Evolutionary conservation across 2,113 vertebrate species (phyloP), one percentile per base, ranked within the genome.

Genomic region (Scomber colias): DNA sequence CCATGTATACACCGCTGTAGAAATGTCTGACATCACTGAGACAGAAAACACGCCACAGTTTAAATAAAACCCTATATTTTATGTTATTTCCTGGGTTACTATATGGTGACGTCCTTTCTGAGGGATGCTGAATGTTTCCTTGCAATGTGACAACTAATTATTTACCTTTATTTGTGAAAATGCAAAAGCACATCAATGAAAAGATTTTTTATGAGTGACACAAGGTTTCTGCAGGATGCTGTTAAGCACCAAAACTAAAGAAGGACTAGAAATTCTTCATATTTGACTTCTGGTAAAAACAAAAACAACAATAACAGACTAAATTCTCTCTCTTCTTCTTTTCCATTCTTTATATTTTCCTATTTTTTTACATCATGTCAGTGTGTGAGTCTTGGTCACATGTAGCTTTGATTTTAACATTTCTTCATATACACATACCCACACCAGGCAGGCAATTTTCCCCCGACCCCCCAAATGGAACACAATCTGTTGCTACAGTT

Each of bases 211-310:
- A 40, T 40, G 5, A 40, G 35, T 40, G 35, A 40, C 35, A 40
- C 24, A 61, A 61, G 12, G 56, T 75, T 81, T 70, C 65, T 70
- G 71, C 56, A 56, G 57, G 51, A 81, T 50, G 16, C 1, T 19
- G 19, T 50, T 16, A 17, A 51, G 19, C 11, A 24, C 30, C 16
- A 21, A 40, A 49, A 59, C n/a, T 9, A 70, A 10, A 56, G 24
- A 56, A 56, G 3, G 17, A 50, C 59, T 13, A 3, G 1, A 1
- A 56, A 63, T 19, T 31, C 19, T 71, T 79, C 66, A 16, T 19
- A 11, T 30, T 8, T 21, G 35, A 55, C 19, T 12, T 13, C 11
- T 15, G 8, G 17, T 45, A 63, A 27, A 6, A 3, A 11, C 21
- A 9, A 13, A 40, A n/a, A 44, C 44, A 68, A 35, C 35, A 40